Percentiles rank a stretch among this genome's conserved stretches.
These are phyloP conservation scores for Menidia menidia DNA, from an alignment of 2,797 vertebrate species.

Conservation along the genomic window DNA sequence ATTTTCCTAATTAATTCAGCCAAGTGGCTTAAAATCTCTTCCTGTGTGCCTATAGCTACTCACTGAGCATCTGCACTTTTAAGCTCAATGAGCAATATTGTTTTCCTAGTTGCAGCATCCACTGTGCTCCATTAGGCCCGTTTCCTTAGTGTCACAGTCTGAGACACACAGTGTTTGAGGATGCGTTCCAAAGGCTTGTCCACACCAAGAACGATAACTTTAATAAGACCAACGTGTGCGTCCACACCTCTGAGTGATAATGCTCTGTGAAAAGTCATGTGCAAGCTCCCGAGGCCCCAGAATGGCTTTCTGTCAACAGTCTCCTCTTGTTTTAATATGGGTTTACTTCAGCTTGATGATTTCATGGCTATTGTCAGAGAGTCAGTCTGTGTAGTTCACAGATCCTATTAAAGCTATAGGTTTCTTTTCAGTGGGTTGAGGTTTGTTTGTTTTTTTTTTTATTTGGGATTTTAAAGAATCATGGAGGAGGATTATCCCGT, in stretches of 20 bases:
- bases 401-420: too few relatives aligned
- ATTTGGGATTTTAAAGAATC: too few relatives aligned
- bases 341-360: too few relatives aligned
- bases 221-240: neutral
- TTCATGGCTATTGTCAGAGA: too few relatives aligned
- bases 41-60: slow-evolving; percentile 34
- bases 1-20: slow-evolving; percentile 61
- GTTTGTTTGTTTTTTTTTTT: too few relatives aligned
- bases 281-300: neutral
- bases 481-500: too few relatives aligned
- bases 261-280: neutral
- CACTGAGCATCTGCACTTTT: slow-evolving; percentile 29
- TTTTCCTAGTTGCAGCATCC: slow-evolving; percentile 20
- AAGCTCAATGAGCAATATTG: slow-evolving; percentile 28
- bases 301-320: neutral
- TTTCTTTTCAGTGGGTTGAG: too few relatives aligned
- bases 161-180: slow-evolving; percentile 17
- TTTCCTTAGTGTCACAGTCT: slow-evolving; percentile 12
- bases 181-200: slow-evolving; percentile 46
- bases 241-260: neutral
- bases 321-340: too few relatives aligned
- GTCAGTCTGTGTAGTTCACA: too few relatives aligned
- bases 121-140: slow-evolving; percentile 17
- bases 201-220: slow-evolving; percentile 1
- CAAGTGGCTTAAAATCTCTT: slow-evolving; percentile 45